Evolutionary conservation across 2,888 invertebrate genomes (phyloP), one percentile per base, ranked within the genome.

Genomic region (Deilephila porcellus): DNA sequence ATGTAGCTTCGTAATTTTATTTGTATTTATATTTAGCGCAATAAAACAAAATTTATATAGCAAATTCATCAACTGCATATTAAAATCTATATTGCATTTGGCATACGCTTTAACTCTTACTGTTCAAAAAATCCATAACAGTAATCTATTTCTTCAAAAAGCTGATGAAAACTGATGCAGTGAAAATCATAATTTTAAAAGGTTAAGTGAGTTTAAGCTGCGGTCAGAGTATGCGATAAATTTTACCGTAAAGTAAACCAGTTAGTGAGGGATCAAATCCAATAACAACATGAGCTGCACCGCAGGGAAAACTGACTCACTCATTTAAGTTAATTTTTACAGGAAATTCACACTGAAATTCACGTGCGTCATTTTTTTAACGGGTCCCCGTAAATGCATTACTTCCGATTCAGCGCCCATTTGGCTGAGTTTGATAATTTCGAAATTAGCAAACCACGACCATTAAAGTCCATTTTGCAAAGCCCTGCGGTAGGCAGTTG

Each of bases 291-390:
- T n/a, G 70, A 72, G 64, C 71, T 60, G 56, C 73, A 60, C 73
- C 76, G 67, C 59, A 34, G 59, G 71, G 29, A 70, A 59, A 71
- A 56, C 34, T 71, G 63, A 63, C 74, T 56, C 67, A 70, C 74
- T 56, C 29, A 25, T 67, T 19, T 67, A 67, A 67, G 25, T 67
- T 17, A 52, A 67, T 67, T 52, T 67, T 67, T 67, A 17, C 67
- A 67, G 25, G 25, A 67, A 67, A 20, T 45, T 67, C 67, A 45
- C 17, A 17, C 25, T 25, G 20, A 67, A 67, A 29, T 52, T 67
- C 25, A 52, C 6, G 45, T 52, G 6, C n/a, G 17, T 67, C 67
- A 4, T 14, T 1, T 17, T n/a, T 63, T 60, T 17, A 17, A 17
- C 29, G 60, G 11, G 17, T 29, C 20, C 60, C 6, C 60, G 25